Base-by-base conservation (phyloP, 2,797 vertebrate genomes). In the Argentina silus region DNA sequence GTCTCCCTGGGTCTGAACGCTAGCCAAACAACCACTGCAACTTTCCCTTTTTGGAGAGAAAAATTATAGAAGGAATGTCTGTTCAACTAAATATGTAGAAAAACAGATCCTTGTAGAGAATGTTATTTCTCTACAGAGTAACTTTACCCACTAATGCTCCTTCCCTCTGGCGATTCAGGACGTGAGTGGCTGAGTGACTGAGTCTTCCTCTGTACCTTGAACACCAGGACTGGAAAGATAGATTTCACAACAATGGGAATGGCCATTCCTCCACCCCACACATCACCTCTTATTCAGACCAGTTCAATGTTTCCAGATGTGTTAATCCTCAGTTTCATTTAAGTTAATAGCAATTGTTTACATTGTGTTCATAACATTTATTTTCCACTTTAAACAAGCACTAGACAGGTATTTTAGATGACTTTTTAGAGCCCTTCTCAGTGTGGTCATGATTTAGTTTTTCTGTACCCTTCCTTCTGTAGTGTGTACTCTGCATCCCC, bases 201-300 rank as follows among this genome's bases (percentile, higher is more conserved):
- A 75, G 87, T 90, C 86, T 88, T 90, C 85, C 81, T 86, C 85
- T 73, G 59, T 51, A 77, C 72, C 66, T 68, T 56, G 75, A 9
- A 17, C 15, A 51, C 19, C 83, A 84, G 85, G 80, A 70, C 74
- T 83, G 71, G 80, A 83, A 83, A 67, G 79, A 71, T 0, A 67
- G 55, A 73, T 77, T 81, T 83, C 57, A 69, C 65, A 82, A 80
- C 84, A 72, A 74, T 74, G 2, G 48, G 50, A 85, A 69, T 84
- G 87, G 63, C 81, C 47, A 78, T 82, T 85, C 36, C 71, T 81
- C 80, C 86, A 83, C 79, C 72, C 83, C 79, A 88, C 89, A 87
- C 90, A 91, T 90, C 89, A 89, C 74, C 80, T 89, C 88, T 89
- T 89, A 89, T 89, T 86, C 78, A 85, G 87, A 79, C 69, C 27